Evolutionary conservation across 2,797 vertebrate species (phyloP), one percentile per base, ranked within the genome.

Genomic region (Typhlichthys eigenmanni): DNA sequence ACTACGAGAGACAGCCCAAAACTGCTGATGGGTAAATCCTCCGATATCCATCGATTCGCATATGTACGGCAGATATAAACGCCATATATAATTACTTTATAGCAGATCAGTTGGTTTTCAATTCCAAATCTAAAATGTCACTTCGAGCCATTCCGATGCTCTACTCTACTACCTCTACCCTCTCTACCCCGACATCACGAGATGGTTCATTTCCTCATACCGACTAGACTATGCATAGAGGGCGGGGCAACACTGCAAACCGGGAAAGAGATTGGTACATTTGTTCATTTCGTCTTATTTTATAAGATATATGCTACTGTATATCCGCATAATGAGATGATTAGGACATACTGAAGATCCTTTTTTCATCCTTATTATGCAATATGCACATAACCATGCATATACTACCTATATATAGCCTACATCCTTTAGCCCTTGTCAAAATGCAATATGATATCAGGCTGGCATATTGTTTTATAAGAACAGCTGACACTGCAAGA

Each of bases 121-220:
- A 46, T 2, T 0, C 1, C 24, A 2, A 69, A n/a, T 0, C 4
- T 9, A 63, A 55, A 34, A 57, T 29, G 47, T 0, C 55, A 38
- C 54, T 46, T 9, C 24, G 1, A 48, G 47, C 68, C 76, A 82
- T 72, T 74, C 75, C 71, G 68, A 63, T 61, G 79, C 80, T 85
- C 78, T 29, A 4, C 24, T 29, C 78, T 29, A 4, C 24, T 24
- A 29, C 24, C 24, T 29, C 24, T 29, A 29, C 24, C 24, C 24
- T 29, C 71, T 76, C 19, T 55, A 45, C 75, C 78, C 82, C 86
- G 72, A 81, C 89, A 93, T 94, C 93, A 94, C 92, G 93, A 86
- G 93, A 88, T 85, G 72, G 72, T 74, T 79, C 29, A 89, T 88
- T 92, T 93, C 93, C 92, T 91, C 90, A 87, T 82, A 79, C 69